Evolutionary conservation across 1,140 invertebrate genomes (phyloP), one percentile per base, ranked within the genome.

Genomic region (Antheraea mylitta): DNA sequence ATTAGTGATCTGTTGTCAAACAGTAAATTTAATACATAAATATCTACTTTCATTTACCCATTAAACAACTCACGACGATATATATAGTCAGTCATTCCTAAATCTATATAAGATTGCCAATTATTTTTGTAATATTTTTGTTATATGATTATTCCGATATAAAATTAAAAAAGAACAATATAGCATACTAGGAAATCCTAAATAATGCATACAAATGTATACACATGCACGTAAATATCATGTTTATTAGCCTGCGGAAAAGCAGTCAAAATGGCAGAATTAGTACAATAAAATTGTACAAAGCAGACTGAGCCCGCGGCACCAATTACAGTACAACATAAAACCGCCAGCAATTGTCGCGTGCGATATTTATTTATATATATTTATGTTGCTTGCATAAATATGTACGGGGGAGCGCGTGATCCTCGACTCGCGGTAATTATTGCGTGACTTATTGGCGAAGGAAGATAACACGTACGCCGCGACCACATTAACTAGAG

Each of bases 381-480:
- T 81, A 87, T 85, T 86, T 84, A 84, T 82, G 81, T 80, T 74
- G 68, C 69, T 72, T 80, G 77, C 80, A 85, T 86, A 90, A 89
- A 89, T 88, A 89, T 84, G 83, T 85, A 79, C 79, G 79, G 75
- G 83, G 82, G 77, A 77, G 83, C 81, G 83, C 83, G 86, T 85
- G 88, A 88, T 85, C 77, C 81, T 75, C 80, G 71, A 79, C 75
- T 80, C 80, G 81, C 83, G 82, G 88, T 86, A 91, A 90, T 91
- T 90, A 91, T 89, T 87, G 86, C 81, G 83, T 90, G 88, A 91
- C 86, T 90, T 90, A 90, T 91, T 90, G 88, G 79, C 82, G 85
- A 79, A 83, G 74, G 78, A 81, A 85, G 88, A 90, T 92, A 90
- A 87, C 90, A 87, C 82, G 85, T 85, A 83, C 81, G 70, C 78